A percentile compares a stretch with the other conserved stretches of the same genome.
These are phyloP conservation scores for Urocitellus parryii DNA, from an alignment of 2,113 vertebrate species.

Conservation along the genomic window DNA sequence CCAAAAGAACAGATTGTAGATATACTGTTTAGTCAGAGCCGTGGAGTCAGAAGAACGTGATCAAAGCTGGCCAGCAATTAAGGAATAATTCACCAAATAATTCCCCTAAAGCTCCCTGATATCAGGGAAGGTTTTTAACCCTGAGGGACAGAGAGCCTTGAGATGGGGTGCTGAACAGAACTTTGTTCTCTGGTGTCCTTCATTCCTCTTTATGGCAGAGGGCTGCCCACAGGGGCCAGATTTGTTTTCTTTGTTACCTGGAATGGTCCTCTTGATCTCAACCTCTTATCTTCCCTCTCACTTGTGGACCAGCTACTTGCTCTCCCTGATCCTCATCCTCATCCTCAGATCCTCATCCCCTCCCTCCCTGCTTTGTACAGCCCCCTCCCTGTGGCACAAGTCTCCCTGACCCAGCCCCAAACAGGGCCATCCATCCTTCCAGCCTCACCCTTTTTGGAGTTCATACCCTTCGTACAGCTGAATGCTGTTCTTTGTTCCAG, in stretches of 20 bases:
- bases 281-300: not conserved
- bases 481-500: not conserved
- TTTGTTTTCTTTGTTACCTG: not conserved
- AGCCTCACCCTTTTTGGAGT: not conserved
- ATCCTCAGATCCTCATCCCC: not conserved
- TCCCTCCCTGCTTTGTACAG: not conserved
- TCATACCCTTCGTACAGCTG: not conserved
- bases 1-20: not conserved
- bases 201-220: rapidly evolving
- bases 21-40: not conserved
- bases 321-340: too few species aligned
- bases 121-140: not conserved
- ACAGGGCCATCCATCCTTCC: not conserved
- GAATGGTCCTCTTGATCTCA: not conserved
- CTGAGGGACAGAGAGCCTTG: not conserved
- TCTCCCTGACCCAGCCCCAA: not conserved
- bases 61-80: not conserved
- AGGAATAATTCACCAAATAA: not conserved
- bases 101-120: not conserved
- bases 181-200: not conserved
- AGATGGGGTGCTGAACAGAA: not conserved
- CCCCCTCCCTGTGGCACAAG: not conserved
- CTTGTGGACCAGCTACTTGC: not conserved
- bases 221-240: not conserved
- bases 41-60: not conserved